Evolutionary conservation across 2,888 invertebrate species (phyloP), one percentile per base, ranked within the genome.

Genomic region (Drosophila maculinotata): DNA sequence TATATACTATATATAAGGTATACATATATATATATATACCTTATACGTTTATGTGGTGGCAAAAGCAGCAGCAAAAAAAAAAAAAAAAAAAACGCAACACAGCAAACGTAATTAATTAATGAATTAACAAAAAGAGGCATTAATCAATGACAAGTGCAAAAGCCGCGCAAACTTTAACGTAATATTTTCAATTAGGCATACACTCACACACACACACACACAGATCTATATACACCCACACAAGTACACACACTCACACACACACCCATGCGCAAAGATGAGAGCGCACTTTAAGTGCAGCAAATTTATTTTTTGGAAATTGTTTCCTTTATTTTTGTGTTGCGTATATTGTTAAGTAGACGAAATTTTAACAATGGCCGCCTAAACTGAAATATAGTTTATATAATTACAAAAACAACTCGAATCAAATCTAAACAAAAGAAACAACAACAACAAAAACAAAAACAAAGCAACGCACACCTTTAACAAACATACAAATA

Each of bases 131-230:
- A 51, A 59, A 20, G 20, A 65, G 59, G 52, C 72, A 79, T 76
- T 79, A 75, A 76, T 76, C 75, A 76, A 76, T 79, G 79, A 69
- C 79, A 79, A 62, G 39, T 62, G 76, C 79, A 79, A 62, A 75
- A 65, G 62, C 52, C 71, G 76, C 79, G 76, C 51, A 59, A 47
- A 72, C 52, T 54, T 56, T 31, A 76, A 56, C 76, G 76, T 38
- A 51, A 69, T 69, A 54, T 64, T 65, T 76, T 54, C 54, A 59
- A 56, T 71, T 57, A 57, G 56, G 38, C 60, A 54, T 20, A 63
- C 31, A 54, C 15, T 17, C 8, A 52, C 14, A 56, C 33, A 33
- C 41, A 47, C 5, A 26, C 12, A 42, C 38, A 47, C 31, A 20
- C 28, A 23, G 2, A 39, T 30, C 25, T 9, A 12, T 9, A 63